A percentile compares a stretch with the other conserved stretches of the same genome.
These are phyloP conservation scores for Stratiomys singularior DNA, from an alignment of 2,888 invertebrate species.

Conservation along the genomic window DNA sequence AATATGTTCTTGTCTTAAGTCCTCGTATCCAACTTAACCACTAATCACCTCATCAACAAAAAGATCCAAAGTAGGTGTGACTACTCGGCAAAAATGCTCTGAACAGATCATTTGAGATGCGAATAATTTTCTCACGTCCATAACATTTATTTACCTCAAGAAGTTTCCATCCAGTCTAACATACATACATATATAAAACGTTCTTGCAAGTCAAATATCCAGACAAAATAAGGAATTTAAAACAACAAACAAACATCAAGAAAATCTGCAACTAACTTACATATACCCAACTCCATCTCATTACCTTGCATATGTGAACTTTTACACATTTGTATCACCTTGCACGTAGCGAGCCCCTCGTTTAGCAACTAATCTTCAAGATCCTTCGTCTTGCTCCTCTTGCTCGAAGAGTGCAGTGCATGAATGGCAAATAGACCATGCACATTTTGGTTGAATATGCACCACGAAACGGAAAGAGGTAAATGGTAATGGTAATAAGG, in stretches of 20 bases:
- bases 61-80: background rate
- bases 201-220: background rate
- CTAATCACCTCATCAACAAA: too few relatives aligned
- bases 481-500: constrained; percentile 53
- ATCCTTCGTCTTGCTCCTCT: background rate
- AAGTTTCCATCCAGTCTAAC: background rate
- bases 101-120: constrained; percentile 18
- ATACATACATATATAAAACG: background rate
- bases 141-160: constrained; percentile 46
- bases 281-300: background rate
- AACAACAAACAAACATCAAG: background rate
- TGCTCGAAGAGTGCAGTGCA: background rate
- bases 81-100: background rate
- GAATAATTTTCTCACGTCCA: constrained; percentile 50
- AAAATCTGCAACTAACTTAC: background rate
- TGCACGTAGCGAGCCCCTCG: constrained; percentile 10
- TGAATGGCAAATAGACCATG: constrained; percentile 49
- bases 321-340: constrained; percentile 26
- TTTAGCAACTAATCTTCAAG: background rate
- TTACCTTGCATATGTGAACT: constrained; percentile 22
- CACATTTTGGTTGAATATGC: constrained; percentile 47
- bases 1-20: too few relatives aligned
- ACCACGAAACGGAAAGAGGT: constrained; percentile 35
- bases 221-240: background rate
- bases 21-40: too few relatives aligned